Conservation (phyloP, 2,888 invertebrate genomes). For the Bruchidius siliquastri region DNA sequence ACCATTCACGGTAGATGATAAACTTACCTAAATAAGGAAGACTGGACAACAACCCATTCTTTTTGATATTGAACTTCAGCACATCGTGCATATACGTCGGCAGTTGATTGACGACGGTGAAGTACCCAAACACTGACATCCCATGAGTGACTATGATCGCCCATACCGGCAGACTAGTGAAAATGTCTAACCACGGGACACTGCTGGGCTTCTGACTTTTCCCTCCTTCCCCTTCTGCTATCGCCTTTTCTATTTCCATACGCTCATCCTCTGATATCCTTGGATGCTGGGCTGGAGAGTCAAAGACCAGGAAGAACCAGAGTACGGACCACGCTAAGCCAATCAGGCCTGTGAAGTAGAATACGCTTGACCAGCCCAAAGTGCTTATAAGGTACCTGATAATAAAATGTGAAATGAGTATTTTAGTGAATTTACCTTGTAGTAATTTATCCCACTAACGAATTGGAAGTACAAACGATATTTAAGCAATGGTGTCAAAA, state of each 20-base stretch:
- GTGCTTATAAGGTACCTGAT: conserved; percentile 63
- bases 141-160: conserved; percentile 80
- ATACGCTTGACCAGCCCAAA: conserved; percentile 85
- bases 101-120: conserved; percentile 81
- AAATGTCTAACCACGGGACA: conserved; percentile 70
- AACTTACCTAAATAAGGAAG: conserved; percentile 71
- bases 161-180: conserved; percentile 75
- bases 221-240: conserved; percentile 47
- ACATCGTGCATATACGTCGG: conserved; percentile 83
- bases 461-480: too few species aligned
- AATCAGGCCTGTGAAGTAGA: conserved; percentile 77
- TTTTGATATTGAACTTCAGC: conserved; percentile 71
- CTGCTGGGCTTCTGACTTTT: conserved; percentile 43
- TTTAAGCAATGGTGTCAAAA: too few species aligned
- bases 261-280: conserved; percentile 71
- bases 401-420: too few species aligned
- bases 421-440: too few species aligned
- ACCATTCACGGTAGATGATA: background rate
- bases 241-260: conserved; percentile 60
- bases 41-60: conserved; percentile 81
- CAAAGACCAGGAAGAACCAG: conserved; percentile 78
- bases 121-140: conserved; percentile 82
- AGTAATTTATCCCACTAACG: too few species aligned
- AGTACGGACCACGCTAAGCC: conserved; percentile 75
- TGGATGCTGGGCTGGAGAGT: conserved; percentile 78